Conservation (phyloP, 1,140 invertebrate species). For the Argopecten irradians region DNA sequence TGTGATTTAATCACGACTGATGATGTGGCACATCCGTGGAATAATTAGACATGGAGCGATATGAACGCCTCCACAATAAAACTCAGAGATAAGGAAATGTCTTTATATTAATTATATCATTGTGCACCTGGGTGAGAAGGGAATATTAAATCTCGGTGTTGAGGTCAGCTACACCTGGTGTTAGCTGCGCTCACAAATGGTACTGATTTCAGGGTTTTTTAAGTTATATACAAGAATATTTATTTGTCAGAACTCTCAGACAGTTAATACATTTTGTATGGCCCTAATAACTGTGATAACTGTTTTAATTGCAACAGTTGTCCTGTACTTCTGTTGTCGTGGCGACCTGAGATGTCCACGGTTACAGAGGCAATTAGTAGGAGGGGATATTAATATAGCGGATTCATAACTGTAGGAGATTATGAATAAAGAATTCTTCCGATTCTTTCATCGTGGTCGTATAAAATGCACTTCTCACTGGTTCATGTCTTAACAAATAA, state of each 20-base stretch:
- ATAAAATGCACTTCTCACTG: neutral
- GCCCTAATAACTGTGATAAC: neutral
- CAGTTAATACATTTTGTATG: too few species aligned
- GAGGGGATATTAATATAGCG: neutral
- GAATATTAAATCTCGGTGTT: too few species aligned
- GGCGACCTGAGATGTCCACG: neutral
- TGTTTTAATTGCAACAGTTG: neutral
- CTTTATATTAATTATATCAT: neutral
- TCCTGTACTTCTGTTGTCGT: neutral
- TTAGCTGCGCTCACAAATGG: too few species aligned
- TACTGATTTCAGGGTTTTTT: too few species aligned
- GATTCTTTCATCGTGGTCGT: neutral
- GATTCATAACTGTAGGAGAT: neutral
- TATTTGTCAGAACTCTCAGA: too few species aligned
- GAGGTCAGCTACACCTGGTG: too few species aligned
- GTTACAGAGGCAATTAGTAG: neutral
- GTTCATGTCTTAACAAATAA: neutral
- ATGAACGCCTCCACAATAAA: neutral
- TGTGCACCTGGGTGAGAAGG: neutral
- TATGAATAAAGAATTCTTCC: neutral
- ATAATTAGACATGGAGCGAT: neutral
- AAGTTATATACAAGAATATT: too few species aligned
- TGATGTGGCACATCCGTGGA: neutral
- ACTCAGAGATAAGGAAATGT: neutral
- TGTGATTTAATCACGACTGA: neutral